A percentile compares a stretch with the other conserved stretches of the same genome.
Evolutionary conservation across 2,888 invertebrate genomes (phyloP).

Genomic region (Ennomos erosarius): DNA sequence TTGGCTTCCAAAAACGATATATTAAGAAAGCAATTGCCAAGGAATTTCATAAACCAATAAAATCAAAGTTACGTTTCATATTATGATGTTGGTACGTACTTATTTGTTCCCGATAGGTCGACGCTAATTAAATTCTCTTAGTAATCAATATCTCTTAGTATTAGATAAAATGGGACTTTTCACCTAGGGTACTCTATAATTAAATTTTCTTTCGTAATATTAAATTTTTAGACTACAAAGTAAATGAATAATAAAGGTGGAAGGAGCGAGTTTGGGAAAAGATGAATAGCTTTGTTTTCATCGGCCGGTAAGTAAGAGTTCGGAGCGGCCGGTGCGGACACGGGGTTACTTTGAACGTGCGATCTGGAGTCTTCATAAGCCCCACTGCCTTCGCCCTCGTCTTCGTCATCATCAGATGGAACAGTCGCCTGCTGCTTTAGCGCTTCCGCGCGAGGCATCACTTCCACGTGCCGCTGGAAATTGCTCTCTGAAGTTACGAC

Average conservation of each 20-base stretch:
- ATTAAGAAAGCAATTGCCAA: constrained; percentile 42
- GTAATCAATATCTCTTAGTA: constrained; percentile 49
- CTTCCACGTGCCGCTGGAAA: constrained; percentile 41
- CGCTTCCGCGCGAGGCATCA: constrained; percentile 64
- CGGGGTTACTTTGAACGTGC: constrained; percentile 52
- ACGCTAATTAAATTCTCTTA: constrained; percentile 63
- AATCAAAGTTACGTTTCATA: constrained; percentile 37
- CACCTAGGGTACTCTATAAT: constrained; percentile 28
- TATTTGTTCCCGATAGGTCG: constrained; percentile 71
- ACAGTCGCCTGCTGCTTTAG: constrained; percentile 69
- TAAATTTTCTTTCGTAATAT: constrained; percentile 29
- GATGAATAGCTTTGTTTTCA: constrained; percentile 57
- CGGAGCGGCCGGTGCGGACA: constrained; percentile 72
- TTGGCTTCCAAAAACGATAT: constrained; percentile 25
- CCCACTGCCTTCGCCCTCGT: constrained; percentile 75
- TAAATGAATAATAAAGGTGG: constrained; percentile 40
- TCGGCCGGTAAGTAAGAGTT: constrained; percentile 73
- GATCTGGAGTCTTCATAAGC: constrained; percentile 62
- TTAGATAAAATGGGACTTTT: constrained; percentile 34
- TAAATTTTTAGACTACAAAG: constrained; percentile 46
- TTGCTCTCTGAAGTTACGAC: too few relatives aligned
- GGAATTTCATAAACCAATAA: constrained; percentile 36
- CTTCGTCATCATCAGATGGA: constrained; percentile 78
- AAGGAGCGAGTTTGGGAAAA: constrained; percentile 25
- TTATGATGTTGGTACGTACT: constrained; percentile 35